phyloP scores from a whole-genome alignment of 2,797 vertebrate species.

The Peromyscus melanophrys region DNA sequence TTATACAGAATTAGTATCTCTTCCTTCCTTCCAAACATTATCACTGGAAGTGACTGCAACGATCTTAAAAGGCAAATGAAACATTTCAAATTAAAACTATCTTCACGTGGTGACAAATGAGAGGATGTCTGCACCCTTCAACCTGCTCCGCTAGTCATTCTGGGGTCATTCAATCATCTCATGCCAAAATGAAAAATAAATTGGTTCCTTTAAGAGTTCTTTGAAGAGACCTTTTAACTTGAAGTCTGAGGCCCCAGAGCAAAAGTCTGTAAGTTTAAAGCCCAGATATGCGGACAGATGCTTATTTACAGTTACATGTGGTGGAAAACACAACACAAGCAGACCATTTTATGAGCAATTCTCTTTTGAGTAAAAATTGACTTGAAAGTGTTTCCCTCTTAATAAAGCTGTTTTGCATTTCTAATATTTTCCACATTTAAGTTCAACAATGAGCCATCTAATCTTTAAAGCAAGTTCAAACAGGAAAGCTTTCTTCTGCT shows the following conservation, averaged over 20 bases:
- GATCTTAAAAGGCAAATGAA: slow-evolving; percentile 8
- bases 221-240: slow-evolving; percentile 7
- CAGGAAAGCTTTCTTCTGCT: slow-evolving; percentile 31
- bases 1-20: neutral
- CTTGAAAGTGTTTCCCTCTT: slow-evolving; percentile 59
- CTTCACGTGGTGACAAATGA: slow-evolving; percentile 22
- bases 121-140: neutral
- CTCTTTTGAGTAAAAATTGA: slow-evolving; percentile 8
- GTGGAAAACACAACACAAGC: neutral
- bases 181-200: slow-evolving; percentile 1
- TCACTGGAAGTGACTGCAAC: neutral
- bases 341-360: slow-evolving; percentile 63
- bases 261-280: slow-evolving; percentile 61
- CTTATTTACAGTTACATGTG: slow-evolving; percentile 45
- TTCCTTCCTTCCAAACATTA: slow-evolving; percentile 25
- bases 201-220: slow-evolving; percentile 17
- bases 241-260: slow-evolving; percentile 44
- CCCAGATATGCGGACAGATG: slow-evolving; percentile 8
- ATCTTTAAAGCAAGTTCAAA: slow-evolving; percentile 48
- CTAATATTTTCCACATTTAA: slow-evolving; percentile 4
- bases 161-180: slow-evolving; percentile 30
- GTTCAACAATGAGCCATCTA: neutral
- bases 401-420: slow-evolving; percentile 42
- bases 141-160: neutral
- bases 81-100: slow-evolving; percentile 51